phyloP scores from a whole-genome alignment of 2,113 vertebrate genomes.

The Lycocorax pyrrhopterus region DNA sequence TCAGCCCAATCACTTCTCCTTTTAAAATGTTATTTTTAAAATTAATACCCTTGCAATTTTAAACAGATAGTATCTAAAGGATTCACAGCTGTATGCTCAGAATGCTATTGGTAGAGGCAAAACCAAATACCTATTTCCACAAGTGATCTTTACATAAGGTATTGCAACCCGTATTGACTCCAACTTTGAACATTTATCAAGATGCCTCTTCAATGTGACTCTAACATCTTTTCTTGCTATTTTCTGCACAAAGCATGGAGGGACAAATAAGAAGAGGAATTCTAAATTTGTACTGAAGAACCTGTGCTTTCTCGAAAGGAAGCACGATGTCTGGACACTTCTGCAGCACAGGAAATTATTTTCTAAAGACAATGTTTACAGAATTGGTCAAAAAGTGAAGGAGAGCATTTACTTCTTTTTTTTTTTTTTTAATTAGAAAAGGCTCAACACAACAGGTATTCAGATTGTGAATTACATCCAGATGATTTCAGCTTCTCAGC shows the following conservation, averaged over 20 bases:
- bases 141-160: not conserved
- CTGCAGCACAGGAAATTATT: not conserved
- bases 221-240: not conserved
- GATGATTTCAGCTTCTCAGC: not conserved
- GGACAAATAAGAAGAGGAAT: not conserved
- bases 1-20: not conserved
- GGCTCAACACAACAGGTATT: not conserved
- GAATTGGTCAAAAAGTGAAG: not conserved
- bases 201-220: accelerated
- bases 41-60: not conserved
- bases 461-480: not conserved
- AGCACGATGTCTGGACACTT: not conserved
- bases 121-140: not conserved
- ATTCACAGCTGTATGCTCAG: not conserved
- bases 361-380: not conserved
- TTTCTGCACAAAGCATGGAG: not conserved
- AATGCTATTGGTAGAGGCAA: not conserved
- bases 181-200: not conserved
- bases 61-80: not conserved
- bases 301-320: not conserved
- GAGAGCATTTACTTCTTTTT: not conserved
- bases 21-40: not conserved
- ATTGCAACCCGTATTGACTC: not conserved
- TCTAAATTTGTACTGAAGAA: not conserved
- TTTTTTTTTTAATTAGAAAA: not conserved